Percentiles rank a stretch among this genome's conserved stretches.
These are phyloP conservation scores for Xyliphius kryptos DNA, from an alignment of 2,113 vertebrate genomes.

Conservation along the genomic window DNA sequence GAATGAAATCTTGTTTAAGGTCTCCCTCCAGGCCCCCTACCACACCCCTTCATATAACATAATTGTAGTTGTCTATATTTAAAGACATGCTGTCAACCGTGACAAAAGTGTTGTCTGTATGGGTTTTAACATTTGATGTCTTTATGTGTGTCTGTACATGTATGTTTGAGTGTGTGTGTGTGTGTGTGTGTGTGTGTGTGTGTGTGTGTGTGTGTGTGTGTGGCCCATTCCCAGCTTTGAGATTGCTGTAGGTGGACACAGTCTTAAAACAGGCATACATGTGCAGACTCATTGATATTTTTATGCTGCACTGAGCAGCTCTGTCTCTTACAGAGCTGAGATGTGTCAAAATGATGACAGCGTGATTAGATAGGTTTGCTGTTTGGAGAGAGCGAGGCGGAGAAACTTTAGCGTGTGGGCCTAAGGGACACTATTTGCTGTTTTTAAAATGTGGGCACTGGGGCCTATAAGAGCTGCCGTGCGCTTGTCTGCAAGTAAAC, in stretches of 20 bases:
- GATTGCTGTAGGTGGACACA: conserved; percentile 3
- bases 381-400: conserved; percentile 1
- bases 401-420: too few species aligned
- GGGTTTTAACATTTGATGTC: background rate
- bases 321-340: conserved; percentile 24
- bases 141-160: too few species aligned
- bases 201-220: conserved; percentile 3
- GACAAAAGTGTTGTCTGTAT: conserved; percentile 21
- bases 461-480: conserved; percentile 13
- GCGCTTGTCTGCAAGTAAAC: conserved; percentile 15
- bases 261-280: conserved; percentile 8
- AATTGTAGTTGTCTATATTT: conserved; percentile 33
- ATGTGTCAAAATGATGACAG: conserved; percentile 10
- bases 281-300: conserved; percentile 20
- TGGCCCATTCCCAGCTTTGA: conserved; percentile 6
- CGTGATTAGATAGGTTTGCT: conserved; percentile 16
- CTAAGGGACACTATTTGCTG: background rate
- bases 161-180: background rate
- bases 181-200: conserved; percentile 12
- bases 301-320: conserved; percentile 27
- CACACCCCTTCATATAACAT: background rate
- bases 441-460: background rate
- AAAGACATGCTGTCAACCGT: conserved; percentile 23
- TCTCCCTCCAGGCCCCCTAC: background rate
- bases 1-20: conserved; percentile 30